A percentile compares a stretch with the other conserved stretches of the same genome.
Evolutionary conservation across 2,888 invertebrate genomes (phyloP).

Genomic region (Desoria tigrina): DNA sequence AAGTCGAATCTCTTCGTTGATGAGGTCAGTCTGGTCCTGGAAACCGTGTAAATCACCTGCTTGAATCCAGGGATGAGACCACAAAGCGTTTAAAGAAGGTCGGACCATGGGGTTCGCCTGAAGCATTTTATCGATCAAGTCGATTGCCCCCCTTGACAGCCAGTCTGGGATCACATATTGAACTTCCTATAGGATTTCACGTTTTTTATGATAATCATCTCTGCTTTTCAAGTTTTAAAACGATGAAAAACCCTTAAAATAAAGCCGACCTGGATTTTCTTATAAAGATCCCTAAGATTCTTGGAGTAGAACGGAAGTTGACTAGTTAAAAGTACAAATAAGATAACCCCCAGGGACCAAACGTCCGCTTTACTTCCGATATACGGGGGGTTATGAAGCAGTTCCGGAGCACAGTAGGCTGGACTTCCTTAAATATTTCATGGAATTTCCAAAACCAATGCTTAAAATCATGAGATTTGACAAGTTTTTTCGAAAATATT

Average conservation of each 20-base stretch:
- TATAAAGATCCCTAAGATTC: constrained; percentile 69
- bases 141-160: not conserved
- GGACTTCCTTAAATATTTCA: constrained; percentile 60
- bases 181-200: not conserved
- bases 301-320: constrained; percentile 77
- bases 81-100: constrained; percentile 66
- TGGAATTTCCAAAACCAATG: no score
- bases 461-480: no score
- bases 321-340: constrained; percentile 75
- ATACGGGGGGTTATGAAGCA: constrained; percentile 19
- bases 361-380: constrained; percentile 67
- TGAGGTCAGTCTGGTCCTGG: no score
- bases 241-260: constrained; percentile 51
- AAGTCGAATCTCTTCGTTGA: no score
- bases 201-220: no score
- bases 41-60: constrained; percentile 31
- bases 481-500: no score
- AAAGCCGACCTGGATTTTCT: constrained; percentile 66
- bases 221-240: no score
- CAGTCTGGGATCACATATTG: constrained; percentile 3
- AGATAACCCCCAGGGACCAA: constrained; percentile 81
- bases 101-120: constrained; percentile 69
- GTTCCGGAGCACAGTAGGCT: constrained; percentile 73
- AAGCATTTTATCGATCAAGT: constrained; percentile 64
- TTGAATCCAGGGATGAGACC: constrained; percentile 67